phyloP scores from a whole-genome alignment of 2,113 vertebrate species.

The Larimichthys polyactis region DNA sequence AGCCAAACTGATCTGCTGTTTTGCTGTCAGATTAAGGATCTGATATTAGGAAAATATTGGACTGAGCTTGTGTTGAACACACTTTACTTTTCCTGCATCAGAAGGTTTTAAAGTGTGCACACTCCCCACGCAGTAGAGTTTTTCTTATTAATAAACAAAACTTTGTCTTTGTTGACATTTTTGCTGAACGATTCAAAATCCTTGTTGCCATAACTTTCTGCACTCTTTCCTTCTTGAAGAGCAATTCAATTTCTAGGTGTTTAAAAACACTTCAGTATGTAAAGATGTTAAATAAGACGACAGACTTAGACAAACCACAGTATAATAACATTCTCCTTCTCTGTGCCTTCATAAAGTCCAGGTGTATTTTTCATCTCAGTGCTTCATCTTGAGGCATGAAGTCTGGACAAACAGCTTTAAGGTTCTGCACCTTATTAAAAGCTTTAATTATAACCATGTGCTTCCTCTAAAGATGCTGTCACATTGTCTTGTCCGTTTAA shows the following conservation, averaged over 20 bases:
- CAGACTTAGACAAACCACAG: background rate
- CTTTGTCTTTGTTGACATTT: background rate
- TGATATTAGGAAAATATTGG: background rate
- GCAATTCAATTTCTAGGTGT: background rate
- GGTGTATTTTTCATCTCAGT: slow-evolving; percentile 29
- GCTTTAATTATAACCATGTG: slow-evolving; percentile 1
- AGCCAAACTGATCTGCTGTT: slow-evolving; percentile 4
- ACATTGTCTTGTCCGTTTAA: slow-evolving; percentile 12
- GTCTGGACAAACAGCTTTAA: slow-evolving; percentile 24
- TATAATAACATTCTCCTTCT: background rate
- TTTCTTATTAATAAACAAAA: background rate
- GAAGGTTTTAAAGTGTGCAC: background rate
- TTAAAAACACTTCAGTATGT: background rate
- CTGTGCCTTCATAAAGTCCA: slow-evolving; percentile 28
- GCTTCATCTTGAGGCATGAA: slow-evolving; percentile 2
- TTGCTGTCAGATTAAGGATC: background rate
- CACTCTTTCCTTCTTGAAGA: background rate
- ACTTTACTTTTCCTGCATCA: background rate
- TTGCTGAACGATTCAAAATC: slow-evolving; percentile 2
- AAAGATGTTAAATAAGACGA: slow-evolving; percentile 8
- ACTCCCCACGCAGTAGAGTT: background rate
- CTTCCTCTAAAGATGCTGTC: slow-evolving; percentile 10
- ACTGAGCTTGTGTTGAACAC: background rate
- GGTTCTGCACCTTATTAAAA: slow-evolving; percentile 26
- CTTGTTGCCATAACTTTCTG: background rate